Base-by-base conservation (phyloP, 1,140 invertebrate genomes). In the Drosophila bocqueti region DNA sequence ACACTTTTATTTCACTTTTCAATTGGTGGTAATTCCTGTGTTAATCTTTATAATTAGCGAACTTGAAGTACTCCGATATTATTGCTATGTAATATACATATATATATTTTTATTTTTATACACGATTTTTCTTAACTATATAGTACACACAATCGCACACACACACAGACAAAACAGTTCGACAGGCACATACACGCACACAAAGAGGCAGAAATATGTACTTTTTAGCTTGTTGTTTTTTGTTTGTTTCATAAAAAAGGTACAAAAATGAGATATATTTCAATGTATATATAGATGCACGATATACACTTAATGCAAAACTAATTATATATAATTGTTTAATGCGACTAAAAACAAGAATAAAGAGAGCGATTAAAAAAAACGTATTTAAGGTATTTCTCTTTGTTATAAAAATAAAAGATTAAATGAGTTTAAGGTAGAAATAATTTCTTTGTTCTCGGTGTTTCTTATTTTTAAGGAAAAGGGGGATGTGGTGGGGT, bases 251-350 rank as follows among this genome's bases (percentile, higher is more conserved):
- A 36, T 49, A 75, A 43, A 75, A 75, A 75, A 74, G 55, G 43
- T 71, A 61, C 47, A 74, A 72, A 74, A 71, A 42, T 58, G 24
- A 69, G 31, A 55, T 38, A 68, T 40, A 60, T 49, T 24, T 49
- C 31, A 36, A 24, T 49, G 4, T 13, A 31, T 31, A 16, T 36
- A 58, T 34, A 49, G 38, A 38, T 49, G 36, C 16, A 72, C n/a
- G 45, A 45, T 38, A 38, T 40, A 46, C 29, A 24, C 69, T 73
- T 74, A 74, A 67, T 21, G 47, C 42, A 73, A 58, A 63, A 65
- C 61, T 76, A 76, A 58, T 76, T 65, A 65, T 47, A 76, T 76
- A 65, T 76, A 76, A 76, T 76, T 76, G 52, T 57, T 76, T 76
- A 76, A 76, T 45, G 45, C 15, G 45, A 26, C 60, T 64, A 34